A percentile compares a stretch with the other conserved stretches of the same genome.
These are phyloP conservation scores for Scaptomyza polygonia DNA, from an alignment of 2,888 invertebrate species.

Conservation along the genomic window DNA sequence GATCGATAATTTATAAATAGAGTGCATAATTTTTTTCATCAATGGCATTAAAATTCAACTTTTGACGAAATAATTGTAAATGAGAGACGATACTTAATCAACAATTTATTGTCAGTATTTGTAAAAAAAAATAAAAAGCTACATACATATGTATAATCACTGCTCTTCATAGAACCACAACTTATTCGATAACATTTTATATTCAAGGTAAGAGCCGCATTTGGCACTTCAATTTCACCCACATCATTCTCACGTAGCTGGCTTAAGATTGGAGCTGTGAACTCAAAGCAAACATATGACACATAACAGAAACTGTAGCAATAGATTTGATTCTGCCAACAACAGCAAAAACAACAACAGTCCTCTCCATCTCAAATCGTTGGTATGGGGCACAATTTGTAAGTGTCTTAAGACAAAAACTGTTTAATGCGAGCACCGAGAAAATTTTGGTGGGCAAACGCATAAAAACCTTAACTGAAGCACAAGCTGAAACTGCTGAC, in stretches of 20 bases:
- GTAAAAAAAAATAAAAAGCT: too few species aligned
- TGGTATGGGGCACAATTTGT: constrained; percentile 64
- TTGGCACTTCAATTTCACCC: constrained; percentile 32
- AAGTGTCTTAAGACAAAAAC: constrained; percentile 70
- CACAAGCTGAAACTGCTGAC: constrained; percentile 37
- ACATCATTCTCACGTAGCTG: constrained; percentile 66
- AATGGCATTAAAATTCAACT: too few species aligned
- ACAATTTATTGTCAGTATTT: too few species aligned
- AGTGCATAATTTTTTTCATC: too few species aligned
- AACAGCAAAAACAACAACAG: constrained; percentile 30
- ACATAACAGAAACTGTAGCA: constrained; percentile 26
- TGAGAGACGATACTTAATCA: too few species aligned
- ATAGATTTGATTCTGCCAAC: constrained; percentile 28
- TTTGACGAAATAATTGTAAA: too few species aligned
- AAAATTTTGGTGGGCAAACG: constrained; percentile 14
- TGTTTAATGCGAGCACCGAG: constrained; percentile 16
- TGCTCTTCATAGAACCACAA: constrained; percentile 5
- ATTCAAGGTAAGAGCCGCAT: constrained; percentile 23
- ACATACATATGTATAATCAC: too few species aligned
- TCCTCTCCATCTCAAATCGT: constrained; percentile 30
- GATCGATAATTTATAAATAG: too few species aligned
- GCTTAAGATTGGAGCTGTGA: constrained; percentile 67
- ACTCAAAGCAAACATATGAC: constrained; percentile 42
- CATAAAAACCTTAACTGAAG: constrained; percentile 38
- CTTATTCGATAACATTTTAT: constrained; percentile 17